Evolutionary conservation across 2,113 vertebrate species (phyloP).

Genomic region (Nicator chloris): DNA sequence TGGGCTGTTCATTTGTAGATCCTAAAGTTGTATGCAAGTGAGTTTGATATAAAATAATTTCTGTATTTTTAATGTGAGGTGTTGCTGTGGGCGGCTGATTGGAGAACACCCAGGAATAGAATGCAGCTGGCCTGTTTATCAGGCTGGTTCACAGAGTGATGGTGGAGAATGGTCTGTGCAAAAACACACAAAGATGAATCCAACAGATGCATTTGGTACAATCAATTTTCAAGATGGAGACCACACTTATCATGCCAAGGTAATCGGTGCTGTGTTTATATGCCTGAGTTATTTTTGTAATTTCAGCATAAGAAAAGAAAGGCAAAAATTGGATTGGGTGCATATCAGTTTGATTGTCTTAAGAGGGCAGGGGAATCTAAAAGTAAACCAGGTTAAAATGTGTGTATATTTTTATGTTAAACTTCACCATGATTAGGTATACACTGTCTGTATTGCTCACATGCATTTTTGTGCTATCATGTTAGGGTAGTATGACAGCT

Average conservation of each 20-base stretch:
- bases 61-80: constrained; percentile 71
- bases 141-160: not conserved
- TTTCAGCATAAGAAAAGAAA: not conserved
- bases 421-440: fast-evolving
- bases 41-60: not conserved
- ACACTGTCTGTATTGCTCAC: not conserved
- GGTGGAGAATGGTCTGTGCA: constrained; percentile 84
- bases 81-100: constrained; percentile 88
- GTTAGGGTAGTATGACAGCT: not conserved
- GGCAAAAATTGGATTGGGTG: not conserved
- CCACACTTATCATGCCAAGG: constrained; percentile 90
- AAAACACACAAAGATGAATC: constrained; percentile 81
- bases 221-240: constrained; percentile 92
- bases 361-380: not conserved
- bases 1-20: not conserved
- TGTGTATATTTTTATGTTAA: not conserved
- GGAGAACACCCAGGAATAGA: constrained; percentile 81
- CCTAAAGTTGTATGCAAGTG: not conserved
- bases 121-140: constrained; percentile 58
- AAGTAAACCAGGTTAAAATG: not conserved
- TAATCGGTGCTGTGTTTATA: not conserved
- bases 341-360: not conserved
- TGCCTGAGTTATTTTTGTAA: not conserved
- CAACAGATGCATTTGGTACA: constrained; percentile 90
- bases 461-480: not conserved